Evolutionary conservation across 23 tunicate genomes (phyloP), one percentile per base, ranked within the genome.

Genomic region (Trididemnum nubilum): DNA sequence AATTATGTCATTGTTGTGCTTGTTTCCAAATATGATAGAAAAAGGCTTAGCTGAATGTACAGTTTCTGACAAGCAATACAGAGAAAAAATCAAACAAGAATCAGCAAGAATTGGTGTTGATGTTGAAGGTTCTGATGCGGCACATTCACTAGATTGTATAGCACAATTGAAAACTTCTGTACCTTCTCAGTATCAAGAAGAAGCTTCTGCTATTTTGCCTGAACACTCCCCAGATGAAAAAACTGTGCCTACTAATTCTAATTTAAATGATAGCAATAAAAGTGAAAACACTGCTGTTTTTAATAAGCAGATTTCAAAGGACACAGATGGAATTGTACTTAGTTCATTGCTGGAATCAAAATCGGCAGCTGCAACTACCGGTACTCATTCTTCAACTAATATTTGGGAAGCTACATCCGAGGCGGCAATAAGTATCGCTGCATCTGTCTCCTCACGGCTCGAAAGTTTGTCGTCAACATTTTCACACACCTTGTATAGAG

Each of bases 1-100:
- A 27, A 70, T 91, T 12, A 72, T 91, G 83, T 72, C 97, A 21
- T 73, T 92, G 34, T 49, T 92, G 33, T 92, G 87, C 0, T 74
- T 92, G 37, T 92, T 82, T 87, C 97, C 97, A 38, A 82, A 84
- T 51, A 87, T 87, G 86, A 83, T 92, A 50, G 92, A 92, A 73
- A 83, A 71, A 31, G 97, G 97, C 22, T 57, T 91, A 22, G 23
- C 83, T 18, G 35, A 85, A 18, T 85, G 86, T 37, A 88, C 93
- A 15, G 70, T 35, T 5, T 9, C 82, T 26, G 76, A 5, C 3
- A 31, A 73, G 7, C 57, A 38, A 5, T 33, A 67, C n/a, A 4
- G 38, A 4, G 21, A 67, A 67, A 67, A 5, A n/a, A 31, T 12
- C 3, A 24, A 24, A 4, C 5, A 3, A 4, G 3, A 12, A 26